These are phyloP conservation scores for Carassius auratus DNA, from an alignment of 2,113 vertebrate species.

Conservation along the genomic window DNA sequence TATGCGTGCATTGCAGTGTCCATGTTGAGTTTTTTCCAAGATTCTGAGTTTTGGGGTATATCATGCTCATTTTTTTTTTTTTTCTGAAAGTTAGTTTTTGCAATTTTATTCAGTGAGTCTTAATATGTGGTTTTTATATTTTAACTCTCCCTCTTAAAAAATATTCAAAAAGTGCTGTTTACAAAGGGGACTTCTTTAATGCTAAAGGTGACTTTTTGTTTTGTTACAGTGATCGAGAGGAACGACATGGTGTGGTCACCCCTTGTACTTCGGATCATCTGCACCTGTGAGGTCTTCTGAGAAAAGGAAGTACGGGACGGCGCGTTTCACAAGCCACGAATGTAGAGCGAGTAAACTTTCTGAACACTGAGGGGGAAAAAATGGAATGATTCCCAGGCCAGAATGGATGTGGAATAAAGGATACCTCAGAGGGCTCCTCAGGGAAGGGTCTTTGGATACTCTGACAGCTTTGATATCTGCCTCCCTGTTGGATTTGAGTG, in stretches of 20 bases:
- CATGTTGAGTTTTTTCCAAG: constrained; percentile 31
- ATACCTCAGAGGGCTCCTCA: constrained; percentile 56
- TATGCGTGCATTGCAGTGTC: constrained; percentile 3
- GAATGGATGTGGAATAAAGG: constrained; percentile 62
- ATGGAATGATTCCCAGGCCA: constrained; percentile 59
- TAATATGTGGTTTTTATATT: background rate
- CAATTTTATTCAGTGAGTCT: background rate
- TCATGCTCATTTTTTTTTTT: background rate
- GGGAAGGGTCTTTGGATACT: constrained; percentile 60
- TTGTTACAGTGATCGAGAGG: constrained; percentile 35
- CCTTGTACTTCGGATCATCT: constrained; percentile 36
- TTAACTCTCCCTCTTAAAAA: background rate
- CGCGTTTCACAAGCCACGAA: constrained; percentile 32
- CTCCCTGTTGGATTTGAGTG: constrained; percentile 56
- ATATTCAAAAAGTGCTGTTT: background rate
- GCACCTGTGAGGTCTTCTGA: constrained; percentile 50
- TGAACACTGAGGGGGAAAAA: constrained; percentile 33
- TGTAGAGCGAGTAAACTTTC: constrained; percentile 30
- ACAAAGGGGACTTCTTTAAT: background rate
- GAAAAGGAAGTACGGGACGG: constrained; percentile 33
- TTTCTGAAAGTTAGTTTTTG: background rate
- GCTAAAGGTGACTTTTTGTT: constrained; percentile 28
- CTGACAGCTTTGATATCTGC: constrained; percentile 54
- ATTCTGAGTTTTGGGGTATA: background rate
- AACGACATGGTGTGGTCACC: constrained; percentile 33